Conservation (phyloP, 2,888 invertebrate species). For the Drosophila emarginata region DNA sequence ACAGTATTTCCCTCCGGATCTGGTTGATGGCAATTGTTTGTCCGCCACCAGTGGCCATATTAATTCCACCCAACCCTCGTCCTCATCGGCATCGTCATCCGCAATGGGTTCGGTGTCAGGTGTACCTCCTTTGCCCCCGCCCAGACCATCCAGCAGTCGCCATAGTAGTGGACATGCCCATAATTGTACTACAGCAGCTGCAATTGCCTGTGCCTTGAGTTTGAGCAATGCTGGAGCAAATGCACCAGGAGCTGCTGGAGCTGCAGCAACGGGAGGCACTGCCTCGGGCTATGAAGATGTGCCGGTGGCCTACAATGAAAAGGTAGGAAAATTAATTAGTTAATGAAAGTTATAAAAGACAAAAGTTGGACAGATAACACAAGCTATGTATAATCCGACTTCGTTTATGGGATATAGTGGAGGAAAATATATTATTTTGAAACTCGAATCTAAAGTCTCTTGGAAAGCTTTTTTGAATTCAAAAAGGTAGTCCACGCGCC, state of each 20-base stretch:
- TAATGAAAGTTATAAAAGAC: too few species aligned
- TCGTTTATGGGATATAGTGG: too few species aligned
- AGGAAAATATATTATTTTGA: too few species aligned
- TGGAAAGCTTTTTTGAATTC: too few species aligned
- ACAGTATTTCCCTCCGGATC: slow-evolving; percentile 59
- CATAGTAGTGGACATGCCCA: slow-evolving; percentile 40
- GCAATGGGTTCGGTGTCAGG: slow-evolving; percentile 60
- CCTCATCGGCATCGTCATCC: slow-evolving; percentile 7
- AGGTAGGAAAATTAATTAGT: slow-evolving; percentile 82
- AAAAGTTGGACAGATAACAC: too few species aligned
- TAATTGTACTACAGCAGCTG: slow-evolving; percentile 62
- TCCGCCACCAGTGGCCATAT: slow-evolving; percentile 67
- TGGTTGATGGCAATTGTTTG: slow-evolving; percentile 78
- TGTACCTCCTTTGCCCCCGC: slow-evolving; percentile 90
- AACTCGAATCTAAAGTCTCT: too few species aligned
- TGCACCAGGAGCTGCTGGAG: slow-evolving; percentile 7
- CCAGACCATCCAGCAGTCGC: slow-evolving; percentile 84
- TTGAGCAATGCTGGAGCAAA: slow-evolving; percentile 47
- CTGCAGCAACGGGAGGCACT: slow-evolving; percentile 29
- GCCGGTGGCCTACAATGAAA: slow-evolving; percentile 96
- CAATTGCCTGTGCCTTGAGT: slow-evolving; percentile 57
- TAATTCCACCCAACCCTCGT: slow-evolving; percentile 39
- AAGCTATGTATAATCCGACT: too few species aligned
- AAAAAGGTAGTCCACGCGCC: too few species aligned
- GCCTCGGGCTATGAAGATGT: slow-evolving; percentile 84